phyloP scores from a whole-genome alignment of 1,140 invertebrate genomes.

The Caenorhabditis latens region DNA sequence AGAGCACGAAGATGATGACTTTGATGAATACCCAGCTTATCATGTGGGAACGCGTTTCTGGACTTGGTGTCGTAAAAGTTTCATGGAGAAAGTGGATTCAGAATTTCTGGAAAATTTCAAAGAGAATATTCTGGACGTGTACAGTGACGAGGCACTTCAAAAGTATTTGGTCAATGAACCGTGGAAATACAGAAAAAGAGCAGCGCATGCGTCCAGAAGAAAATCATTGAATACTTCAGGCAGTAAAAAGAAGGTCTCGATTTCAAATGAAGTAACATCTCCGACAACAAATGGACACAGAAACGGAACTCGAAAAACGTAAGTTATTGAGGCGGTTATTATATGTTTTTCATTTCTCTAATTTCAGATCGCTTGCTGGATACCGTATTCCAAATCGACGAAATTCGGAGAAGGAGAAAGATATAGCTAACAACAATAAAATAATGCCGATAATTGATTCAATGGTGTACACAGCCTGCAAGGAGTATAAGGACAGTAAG shows the following conservation, averaged over 20 bases:
- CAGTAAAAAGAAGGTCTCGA: constrained; percentile 9
- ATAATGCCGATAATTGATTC: constrained; percentile 11
- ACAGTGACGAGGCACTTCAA: constrained; percentile 20
- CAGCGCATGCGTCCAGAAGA: neutral
- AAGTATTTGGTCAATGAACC: constrained; percentile 39
- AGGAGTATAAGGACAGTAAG: constrained; percentile 5
- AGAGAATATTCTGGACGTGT: neutral
- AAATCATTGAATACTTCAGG: neutral
- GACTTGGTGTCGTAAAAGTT: constrained; percentile 43
- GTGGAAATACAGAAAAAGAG: constrained; percentile 37
- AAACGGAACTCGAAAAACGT: neutral
- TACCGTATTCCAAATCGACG: constrained; percentile 30
- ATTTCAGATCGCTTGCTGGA: constrained; percentile 11
- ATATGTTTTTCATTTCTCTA: neutral
- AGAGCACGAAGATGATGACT: constrained; percentile 32
- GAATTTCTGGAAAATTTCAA: constrained; percentile 28
- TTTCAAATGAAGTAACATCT: constrained; percentile 3
- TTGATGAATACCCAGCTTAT: constrained; percentile 38
- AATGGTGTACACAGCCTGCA: neutral
- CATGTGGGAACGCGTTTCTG: constrained; percentile 37
- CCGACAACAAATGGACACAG: neutral
- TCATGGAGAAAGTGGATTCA: constrained; percentile 11
- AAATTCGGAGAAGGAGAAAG: constrained; percentile 5
- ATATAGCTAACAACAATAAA: constrained; percentile 15
- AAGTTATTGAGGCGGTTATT: neutral